Evolutionary conservation across 2,797 vertebrate species (phyloP).

Genomic region (Danionella dracula): DNA sequence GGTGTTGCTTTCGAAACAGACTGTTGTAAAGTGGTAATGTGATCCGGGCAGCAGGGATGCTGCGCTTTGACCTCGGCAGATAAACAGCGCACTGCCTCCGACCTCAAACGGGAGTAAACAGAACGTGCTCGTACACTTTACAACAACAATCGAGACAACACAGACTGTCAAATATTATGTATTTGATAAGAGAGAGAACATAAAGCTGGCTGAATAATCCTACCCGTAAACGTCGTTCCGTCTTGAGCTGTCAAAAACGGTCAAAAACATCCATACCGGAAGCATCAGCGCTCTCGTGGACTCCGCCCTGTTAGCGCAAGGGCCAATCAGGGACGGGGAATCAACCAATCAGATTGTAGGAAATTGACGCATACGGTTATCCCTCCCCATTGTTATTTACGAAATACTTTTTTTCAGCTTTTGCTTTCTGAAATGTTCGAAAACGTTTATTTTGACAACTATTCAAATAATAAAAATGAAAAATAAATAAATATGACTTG

Average conservation of each 20-base stretch:
- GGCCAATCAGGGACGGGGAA: slow-evolving; percentile 7
- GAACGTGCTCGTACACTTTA: too few relatives aligned
- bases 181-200: too few relatives aligned
- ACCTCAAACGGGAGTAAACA: neutral
- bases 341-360: slow-evolving; percentile 24
- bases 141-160: neutral
- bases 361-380: neutral
- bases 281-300: neutral
- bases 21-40: neutral
- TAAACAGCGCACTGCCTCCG: slow-evolving; percentile 7
- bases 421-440: too few relatives aligned
- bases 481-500: too few relatives aligned
- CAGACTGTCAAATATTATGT: neutral
- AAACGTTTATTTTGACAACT: too few relatives aligned
- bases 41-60: neutral
- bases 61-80: slow-evolving; percentile 7
- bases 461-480: neutral
- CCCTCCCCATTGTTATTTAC: slow-evolving; percentile 7
- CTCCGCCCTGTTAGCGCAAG: slow-evolving; percentile 1
- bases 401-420: neutral
- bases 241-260: slow-evolving; percentile 36
- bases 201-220: neutral
- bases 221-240: slow-evolving; percentile 32
- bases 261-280: slow-evolving; percentile 38
- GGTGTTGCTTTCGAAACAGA: too few relatives aligned